phyloP scores from a whole-genome alignment of 2,797 vertebrate species.

The Craterocephalus amniculus region DNA sequence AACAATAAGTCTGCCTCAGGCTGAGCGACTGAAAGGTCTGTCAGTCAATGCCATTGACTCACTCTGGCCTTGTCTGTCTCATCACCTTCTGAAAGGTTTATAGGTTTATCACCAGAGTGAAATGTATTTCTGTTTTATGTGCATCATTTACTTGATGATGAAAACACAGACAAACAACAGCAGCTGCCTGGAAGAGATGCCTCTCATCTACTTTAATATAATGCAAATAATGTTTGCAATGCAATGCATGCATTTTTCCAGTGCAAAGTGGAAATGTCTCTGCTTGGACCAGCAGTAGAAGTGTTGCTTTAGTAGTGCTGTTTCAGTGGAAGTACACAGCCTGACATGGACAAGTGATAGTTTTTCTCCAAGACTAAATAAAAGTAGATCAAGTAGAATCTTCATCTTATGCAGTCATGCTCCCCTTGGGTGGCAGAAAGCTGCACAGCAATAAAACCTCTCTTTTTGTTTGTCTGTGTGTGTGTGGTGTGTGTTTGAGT shows the following conservation, averaged over 20 bases:
- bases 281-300: neutral
- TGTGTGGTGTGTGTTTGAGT: neutral
- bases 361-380: conserved; percentile 56
- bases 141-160: conserved; percentile 1
- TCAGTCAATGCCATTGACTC: conserved; percentile 72
- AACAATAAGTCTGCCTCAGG: conserved; percentile 62
- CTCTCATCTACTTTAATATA: conserved; percentile 1
- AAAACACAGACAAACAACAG: conserved; percentile 20
- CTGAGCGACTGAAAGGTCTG: conserved; percentile 66
- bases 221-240: neutral
- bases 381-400: conserved; percentile 65
- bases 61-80: conserved; percentile 61
- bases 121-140: conserved; percentile 39
- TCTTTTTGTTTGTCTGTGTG: neutral
- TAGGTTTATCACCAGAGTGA: conserved; percentile 41
- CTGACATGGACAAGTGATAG: conserved; percentile 40
- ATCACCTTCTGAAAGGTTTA: conserved; percentile 51
- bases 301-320: no score
- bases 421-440: conserved; percentile 52
- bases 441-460: conserved; percentile 56
- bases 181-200: neutral
- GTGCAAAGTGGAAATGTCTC: neutral
- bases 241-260: neutral
- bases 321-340: conserved; percentile 23
- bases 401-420: conserved; percentile 62